Percentiles rank a stretch among this genome's conserved stretches.
phyloP scores from a whole-genome alignment of 2,888 invertebrate genomes.

The Bellardia bayeri region DNA sequence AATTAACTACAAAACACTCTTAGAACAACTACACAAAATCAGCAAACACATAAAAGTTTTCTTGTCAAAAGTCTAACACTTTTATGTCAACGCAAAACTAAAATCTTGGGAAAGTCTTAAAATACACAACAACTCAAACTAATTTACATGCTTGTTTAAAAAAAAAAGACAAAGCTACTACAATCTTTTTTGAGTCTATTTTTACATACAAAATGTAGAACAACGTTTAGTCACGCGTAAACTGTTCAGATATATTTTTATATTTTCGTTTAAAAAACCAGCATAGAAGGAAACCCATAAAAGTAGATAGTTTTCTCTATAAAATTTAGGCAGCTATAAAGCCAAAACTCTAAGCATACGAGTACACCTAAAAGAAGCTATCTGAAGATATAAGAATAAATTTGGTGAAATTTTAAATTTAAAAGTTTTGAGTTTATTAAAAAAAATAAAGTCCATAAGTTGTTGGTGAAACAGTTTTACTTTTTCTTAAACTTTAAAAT shows the following conservation, averaged over 20 bases:
- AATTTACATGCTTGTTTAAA: not conserved
- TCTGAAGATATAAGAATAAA: too few species aligned
- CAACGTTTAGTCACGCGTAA: conserved; percentile 65
- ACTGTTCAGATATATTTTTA: conserved; percentile 42
- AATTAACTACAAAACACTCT: too few species aligned
- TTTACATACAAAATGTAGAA: conserved; percentile 40
- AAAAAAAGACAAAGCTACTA: not conserved
- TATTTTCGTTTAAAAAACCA: not conserved
- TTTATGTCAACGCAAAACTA: conserved; percentile 10
- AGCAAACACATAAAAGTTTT: not conserved
- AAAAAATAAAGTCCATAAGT: too few species aligned
- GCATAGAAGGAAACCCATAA: not conserved
- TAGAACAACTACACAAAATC: too few species aligned
- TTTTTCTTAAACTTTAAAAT: too few species aligned
- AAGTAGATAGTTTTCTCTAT: too few species aligned
- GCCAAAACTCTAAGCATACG: too few species aligned
- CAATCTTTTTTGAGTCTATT: not conserved
- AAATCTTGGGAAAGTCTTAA: conserved; percentile 33
- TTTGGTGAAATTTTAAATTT: too few species aligned
- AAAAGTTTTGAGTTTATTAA: too few species aligned
- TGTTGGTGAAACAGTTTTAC: too few species aligned
- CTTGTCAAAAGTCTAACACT: conserved; percentile 1
- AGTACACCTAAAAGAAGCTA: too few species aligned
- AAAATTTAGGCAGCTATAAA: too few species aligned
- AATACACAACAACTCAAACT: not conserved